Percentiles rank a stretch among this genome's conserved stretches.
Conservation (phyloP, 64 coral and sea anemone genomes). For the Actinia equina region DNA sequence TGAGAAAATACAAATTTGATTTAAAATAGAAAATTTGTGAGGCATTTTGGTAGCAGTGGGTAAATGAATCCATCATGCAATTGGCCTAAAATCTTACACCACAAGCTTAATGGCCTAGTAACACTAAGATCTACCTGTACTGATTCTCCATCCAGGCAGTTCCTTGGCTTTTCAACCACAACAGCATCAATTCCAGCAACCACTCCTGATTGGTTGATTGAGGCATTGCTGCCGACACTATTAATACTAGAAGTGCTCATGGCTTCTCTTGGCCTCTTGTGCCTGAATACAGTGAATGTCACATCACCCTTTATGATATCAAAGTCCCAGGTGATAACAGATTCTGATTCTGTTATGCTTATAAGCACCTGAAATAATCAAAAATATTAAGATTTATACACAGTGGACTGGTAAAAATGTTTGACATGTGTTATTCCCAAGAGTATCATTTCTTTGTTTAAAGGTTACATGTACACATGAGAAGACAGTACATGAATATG, state of each 20-base stretch:
- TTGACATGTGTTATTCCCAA: no score
- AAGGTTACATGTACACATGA: no score
- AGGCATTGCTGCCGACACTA: slow-evolving; percentile 74
- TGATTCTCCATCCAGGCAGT: slow-evolving; percentile 92
- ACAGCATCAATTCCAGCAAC: slow-evolving; percentile 94
- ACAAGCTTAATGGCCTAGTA: no score
- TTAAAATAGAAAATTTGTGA: no score
- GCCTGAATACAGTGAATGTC: slow-evolving; percentile 91
- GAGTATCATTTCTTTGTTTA: no score
- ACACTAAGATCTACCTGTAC: slow-evolving; percentile 47
- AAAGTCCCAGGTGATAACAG: slow-evolving; percentile 99
- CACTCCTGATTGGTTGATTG: slow-evolving; percentile 67
- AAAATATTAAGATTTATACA: background rate
- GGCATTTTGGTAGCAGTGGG: no score
- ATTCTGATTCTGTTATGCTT: slow-evolving; percentile 90
- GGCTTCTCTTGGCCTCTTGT: slow-evolving; percentile 94
- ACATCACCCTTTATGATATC: slow-evolving; percentile 94
- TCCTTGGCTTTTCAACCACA: slow-evolving; percentile 93
- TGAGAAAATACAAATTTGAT: no score
- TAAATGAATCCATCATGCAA: no score
- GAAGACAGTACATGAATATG: no score
- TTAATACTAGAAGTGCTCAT: slow-evolving; percentile 74
- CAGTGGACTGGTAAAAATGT: no score
- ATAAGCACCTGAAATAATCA: slow-evolving; percentile 67
- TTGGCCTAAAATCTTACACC: no score